Evolutionary conservation across 2,113 vertebrate genomes (phyloP), one percentile per base, ranked within the genome.

Genomic region (Ondatra zibethicus): DNA sequence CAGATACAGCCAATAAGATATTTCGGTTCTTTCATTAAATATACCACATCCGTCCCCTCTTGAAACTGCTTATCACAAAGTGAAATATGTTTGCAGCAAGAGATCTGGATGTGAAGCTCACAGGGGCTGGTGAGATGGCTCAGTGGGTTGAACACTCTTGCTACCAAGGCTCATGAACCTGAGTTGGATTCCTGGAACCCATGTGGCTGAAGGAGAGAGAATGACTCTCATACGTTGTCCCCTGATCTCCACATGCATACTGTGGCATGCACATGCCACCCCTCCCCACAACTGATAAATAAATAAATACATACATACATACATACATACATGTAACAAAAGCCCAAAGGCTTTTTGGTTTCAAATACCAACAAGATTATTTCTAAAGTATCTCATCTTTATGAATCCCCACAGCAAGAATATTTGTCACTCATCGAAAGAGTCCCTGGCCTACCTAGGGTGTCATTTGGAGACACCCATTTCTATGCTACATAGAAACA

Each of bases 11-110:
- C 89, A 97, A 73, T 36, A 93, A 55, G 61, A 76, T 92, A 95
- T 88, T 96, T 89, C 55, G 88, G 9, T 88, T 65, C 16, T 89
- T 95, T 96, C 58, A 91, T 96, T 92, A 96, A 96, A 94, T 97
- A 95, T 21, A 77, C 76, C n/a, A 47, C 70, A 75, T 76, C 12
- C 14, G 65, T 76, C 16, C 12, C 77, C 65, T 96, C 50, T 94
- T 73, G 52, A 96, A 97, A 89, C 14, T 72, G 85, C 66, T 91
- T 89, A 89, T 93, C 61, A 72, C 36, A 91, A 95, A 91, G 42
- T 66, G 66, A 93, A 91, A 81, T 89, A 55, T 7, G 33, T 92
- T 91, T 92, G 52, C 89, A 94, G 19, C 61, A 94, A 93, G 50
- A 97, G 50, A 12, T 86, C 42, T 93, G 78, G 65, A 86, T 75